A percentile compares a stretch with the other conserved stretches of the same genome.
These are phyloP conservation scores for Artemisiospiza belli DNA, from an alignment of 2,113 vertebrate species.

Conservation along the genomic window DNA sequence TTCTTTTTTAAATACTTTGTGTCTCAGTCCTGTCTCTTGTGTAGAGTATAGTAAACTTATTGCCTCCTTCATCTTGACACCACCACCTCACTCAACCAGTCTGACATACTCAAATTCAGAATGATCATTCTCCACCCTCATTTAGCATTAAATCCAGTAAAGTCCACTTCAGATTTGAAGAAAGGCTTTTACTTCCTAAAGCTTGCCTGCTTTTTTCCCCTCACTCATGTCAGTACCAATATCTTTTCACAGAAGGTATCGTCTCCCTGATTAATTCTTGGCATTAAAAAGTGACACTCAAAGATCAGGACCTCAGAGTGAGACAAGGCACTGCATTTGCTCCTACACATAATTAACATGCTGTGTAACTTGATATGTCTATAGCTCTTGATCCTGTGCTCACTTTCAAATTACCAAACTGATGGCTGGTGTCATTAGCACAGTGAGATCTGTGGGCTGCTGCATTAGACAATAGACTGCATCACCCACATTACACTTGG, in stretches of 20 bases:
- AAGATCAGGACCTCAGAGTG: neutral
- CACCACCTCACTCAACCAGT: neutral
- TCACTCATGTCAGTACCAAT: neutral
- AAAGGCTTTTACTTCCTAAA: neutral
- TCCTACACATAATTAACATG: neutral
- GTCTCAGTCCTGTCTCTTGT: neutral
- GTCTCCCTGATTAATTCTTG: neutral
- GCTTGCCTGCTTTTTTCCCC: accelerated
- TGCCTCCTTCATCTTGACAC: neutral
- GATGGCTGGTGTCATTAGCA: neutral
- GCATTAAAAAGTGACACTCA: neutral
- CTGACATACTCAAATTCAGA: neutral
- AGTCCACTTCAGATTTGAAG: neutral
- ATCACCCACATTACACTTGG: neutral
- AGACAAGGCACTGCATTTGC: neutral
- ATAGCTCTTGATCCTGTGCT: neutral
- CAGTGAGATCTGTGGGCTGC: neutral
- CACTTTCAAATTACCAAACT: neutral
- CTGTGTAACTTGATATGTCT: neutral
- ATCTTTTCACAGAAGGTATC: neutral
- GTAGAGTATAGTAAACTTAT: neutral
- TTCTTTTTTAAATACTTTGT: neutral
- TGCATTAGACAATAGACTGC: neutral
- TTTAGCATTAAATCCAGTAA: neutral
- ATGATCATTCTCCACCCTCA: neutral